Base-by-base conservation (phyloP, 2,797 vertebrate genomes). In the Lepilemur septentrionalis region DNA sequence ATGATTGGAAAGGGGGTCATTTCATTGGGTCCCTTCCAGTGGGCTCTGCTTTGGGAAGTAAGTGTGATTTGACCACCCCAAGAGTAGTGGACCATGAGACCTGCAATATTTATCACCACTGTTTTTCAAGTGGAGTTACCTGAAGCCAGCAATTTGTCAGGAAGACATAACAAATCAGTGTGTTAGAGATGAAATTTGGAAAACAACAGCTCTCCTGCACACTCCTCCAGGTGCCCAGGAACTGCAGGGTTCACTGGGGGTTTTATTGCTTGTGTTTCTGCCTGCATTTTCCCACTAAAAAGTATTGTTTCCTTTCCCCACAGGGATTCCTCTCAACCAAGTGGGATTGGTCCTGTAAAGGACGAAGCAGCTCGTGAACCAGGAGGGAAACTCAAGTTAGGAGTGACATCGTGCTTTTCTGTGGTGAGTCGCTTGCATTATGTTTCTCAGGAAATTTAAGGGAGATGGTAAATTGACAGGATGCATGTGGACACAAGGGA, bases 101-200 rank as follows among this genome's bases (percentile, higher is more conserved):
- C 28, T 41, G 13, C 5, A 89, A 48, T 73, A 32, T 67, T 89
- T 48, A 43, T 38, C 67, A 88, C 1, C 17, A 38, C 9, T 3
- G 35, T 14, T 70, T 75, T 75, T 22, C 30, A 43, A 20, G 20
- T 30, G 43, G 48, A 38, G 3, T 46, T 70, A 70, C 32, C 32
- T 25, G 57, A 73, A 89, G 17, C 48, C 59, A 41, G 46, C 3
- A 52, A 35, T 85, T 89, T 95, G 38, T 89, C 48, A 50, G 61
- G 43, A 72, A 94, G 80, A 84, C 10, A n/a, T 61, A 63, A 12
- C 11, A 28, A 30, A 17, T 50, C 69, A 22, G 55, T 82, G 14
- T 38, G 1, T 32, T 25, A 75, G 75, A 67, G 23, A 48, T 79
- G 14, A 76, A 79, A 84, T 73, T 59, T 46, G 13, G 79, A 76